Conservation (phyloP, 30 jellyfish, hydroid and myxozoan species). For the Chironex yamaguchii region DNA sequence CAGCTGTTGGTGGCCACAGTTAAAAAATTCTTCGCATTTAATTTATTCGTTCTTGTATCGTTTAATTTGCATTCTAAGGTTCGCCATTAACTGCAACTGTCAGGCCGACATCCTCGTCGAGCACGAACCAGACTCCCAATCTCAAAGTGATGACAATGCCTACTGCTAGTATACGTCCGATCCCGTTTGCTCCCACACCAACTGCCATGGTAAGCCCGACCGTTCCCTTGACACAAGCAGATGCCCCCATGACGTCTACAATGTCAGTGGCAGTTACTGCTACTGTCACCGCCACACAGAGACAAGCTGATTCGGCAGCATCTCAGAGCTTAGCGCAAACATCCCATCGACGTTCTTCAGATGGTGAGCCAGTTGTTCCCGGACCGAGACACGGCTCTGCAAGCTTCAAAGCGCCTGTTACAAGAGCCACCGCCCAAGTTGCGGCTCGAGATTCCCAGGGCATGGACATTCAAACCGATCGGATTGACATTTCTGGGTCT, state of each 20-base stretch:
- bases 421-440: conserved; percentile 52
- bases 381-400: not conserved
- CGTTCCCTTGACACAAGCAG: conserved; percentile 83
- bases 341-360: not conserved
- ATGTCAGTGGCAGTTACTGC: conserved; percentile 74
- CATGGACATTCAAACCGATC: not conserved
- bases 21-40: too few species aligned
- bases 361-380: not conserved
- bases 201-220: conserved; percentile 99
- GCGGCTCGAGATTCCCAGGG: conserved; percentile 1
- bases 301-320: not conserved
- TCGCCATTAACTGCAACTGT: conserved; percentile 98
- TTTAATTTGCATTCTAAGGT: not conserved
- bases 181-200: conserved; percentile 84
- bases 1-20: too few species aligned
- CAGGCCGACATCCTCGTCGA: conserved; percentile 90
- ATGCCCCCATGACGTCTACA: conserved; percentile 20
- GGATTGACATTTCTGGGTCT: not conserved
- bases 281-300: conserved; percentile 29
- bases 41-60: too few species aligned
- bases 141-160: conserved; percentile 67
- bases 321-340: not conserved
- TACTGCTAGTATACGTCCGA: conserved; percentile 97
- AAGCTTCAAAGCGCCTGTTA: conserved; percentile 42
- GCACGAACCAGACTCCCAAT: conserved; percentile 62